A percentile compares a stretch with the other conserved stretches of the same genome.
These are phyloP conservation scores for Rhynchomys soricoides DNA, from an alignment of 2,113 vertebrate genomes.

Conservation along the genomic window DNA sequence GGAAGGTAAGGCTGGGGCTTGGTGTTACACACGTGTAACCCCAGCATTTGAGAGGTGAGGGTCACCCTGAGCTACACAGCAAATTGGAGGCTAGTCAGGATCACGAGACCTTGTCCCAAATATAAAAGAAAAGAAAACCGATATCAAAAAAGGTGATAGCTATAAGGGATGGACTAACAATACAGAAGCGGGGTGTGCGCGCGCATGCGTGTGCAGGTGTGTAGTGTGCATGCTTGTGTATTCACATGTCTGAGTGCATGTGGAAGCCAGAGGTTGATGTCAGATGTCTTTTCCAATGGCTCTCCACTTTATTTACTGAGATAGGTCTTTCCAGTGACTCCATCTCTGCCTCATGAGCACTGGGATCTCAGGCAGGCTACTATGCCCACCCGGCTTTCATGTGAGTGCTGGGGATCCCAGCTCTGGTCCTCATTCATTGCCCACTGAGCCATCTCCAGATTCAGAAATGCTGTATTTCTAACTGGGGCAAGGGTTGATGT, in stretches of 20 bases:
- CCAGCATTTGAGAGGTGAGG: not conserved
- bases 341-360: not conserved
- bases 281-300: not conserved
- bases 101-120: not conserved
- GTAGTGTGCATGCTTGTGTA: not conserved
- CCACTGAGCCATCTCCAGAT: not conserved
- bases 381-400: not conserved
- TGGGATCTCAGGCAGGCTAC: not conserved
- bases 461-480: not conserved
- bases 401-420: not conserved
- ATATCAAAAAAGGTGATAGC: not conserved
- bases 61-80: not conserved
- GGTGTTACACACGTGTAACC: not conserved
- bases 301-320: not conserved
- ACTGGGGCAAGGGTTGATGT: not conserved
- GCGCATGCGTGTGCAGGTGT: not conserved
- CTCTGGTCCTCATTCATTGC: not conserved
- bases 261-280: not conserved
- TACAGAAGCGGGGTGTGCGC: not conserved
- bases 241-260: not conserved
- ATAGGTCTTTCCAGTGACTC: not conserved
- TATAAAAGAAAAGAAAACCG: no score
- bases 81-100: not conserved
- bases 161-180: not conserved
- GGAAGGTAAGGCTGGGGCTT: not conserved